Base-by-base conservation (phyloP, 2,113 vertebrate species). In the Ptilorrhoa leucosticta region DNA sequence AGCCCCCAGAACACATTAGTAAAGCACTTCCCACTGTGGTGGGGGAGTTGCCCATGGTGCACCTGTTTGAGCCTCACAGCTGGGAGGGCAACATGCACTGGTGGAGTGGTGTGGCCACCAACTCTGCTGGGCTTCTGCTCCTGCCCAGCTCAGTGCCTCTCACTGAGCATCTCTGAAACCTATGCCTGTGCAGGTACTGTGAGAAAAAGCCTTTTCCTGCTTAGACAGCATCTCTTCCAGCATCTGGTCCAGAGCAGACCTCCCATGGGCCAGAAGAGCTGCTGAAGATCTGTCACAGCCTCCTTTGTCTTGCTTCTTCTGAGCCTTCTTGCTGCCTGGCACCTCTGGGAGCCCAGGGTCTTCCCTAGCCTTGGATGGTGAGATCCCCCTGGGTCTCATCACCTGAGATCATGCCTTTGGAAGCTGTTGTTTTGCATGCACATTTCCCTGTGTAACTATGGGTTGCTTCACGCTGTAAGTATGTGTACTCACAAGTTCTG, bases 31-130 rank as follows among this genome's bases (percentile, higher is more conserved):
- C 17, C 37, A 33, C 33, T 0, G 0, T 28, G 39, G 19, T 51
- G 13, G 30, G 22, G 27, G 17, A 33, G 37, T 11, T 0, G 6
- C 37, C 70, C 19, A 2, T 18, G 16, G 15, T 33, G 45, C 47
- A 23, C 12, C n/a, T 19, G 3, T 51, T 53, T 22, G 50, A 75
- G 24, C 33, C 60, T 75, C 24, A 8, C 18, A 31, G n/a, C 31
- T 73, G 50, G n/a, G 19, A 56, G 13, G 26, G 28, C 7, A 54
- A 8, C 26, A 9, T 0, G 0, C 18, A 7, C 11, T 0, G 9
- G 6, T 61, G 47, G 9, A 13, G 22, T 23, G 50, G 15, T 10
- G 33, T 3, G 5, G 10, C 51, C 54, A 10, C 4, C 7, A 47
- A 21, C 12, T 23, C 24, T 8, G 4, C 30, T 26, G 28, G 45